A percentile compares a stretch with the other conserved stretches of the same genome.
Evolutionary conservation across 1,140 invertebrate genomes (phyloP).

Genomic region (Monomorium pharaonis): DNA sequence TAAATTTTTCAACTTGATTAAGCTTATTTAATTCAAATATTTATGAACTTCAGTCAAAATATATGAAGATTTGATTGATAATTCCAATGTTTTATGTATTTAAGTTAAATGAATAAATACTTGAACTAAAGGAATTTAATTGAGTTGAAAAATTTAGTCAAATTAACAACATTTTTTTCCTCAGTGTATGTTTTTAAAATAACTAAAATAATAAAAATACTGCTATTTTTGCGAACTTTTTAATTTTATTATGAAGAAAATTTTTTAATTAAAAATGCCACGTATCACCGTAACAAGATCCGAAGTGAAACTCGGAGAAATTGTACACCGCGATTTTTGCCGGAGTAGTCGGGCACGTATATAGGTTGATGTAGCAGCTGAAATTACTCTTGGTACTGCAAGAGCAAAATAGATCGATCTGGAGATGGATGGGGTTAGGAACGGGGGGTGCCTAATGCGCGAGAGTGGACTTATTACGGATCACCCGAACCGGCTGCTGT

Average conservation of each 20-base stretch:
- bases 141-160: no score
- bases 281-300: neutral
- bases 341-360: conserved; percentile 25
- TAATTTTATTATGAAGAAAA: neutral
- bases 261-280: neutral
- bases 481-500: conserved; percentile 17
- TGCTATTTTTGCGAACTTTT: neutral
- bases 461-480: conserved; percentile 33
- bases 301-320: neutral
- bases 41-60: no score
- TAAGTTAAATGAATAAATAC: no score
- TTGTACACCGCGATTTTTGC: neutral
- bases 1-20: no score
- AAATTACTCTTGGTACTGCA: conserved; percentile 52
- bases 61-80: no score
- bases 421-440: conserved; percentile 15
- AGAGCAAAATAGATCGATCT: conserved; percentile 51
- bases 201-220: neutral
- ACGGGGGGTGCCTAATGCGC: conserved; percentile 29
- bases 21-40: no score
- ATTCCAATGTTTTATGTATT: no score
- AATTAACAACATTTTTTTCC: no score
- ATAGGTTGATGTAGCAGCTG: conserved; percentile 35
- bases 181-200: neutral
- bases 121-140: no score